Evolutionary conservation across 1,140 invertebrate genomes (phyloP), one percentile per base, ranked within the genome.

Genomic region (Galendromus occidentalis): DNA sequence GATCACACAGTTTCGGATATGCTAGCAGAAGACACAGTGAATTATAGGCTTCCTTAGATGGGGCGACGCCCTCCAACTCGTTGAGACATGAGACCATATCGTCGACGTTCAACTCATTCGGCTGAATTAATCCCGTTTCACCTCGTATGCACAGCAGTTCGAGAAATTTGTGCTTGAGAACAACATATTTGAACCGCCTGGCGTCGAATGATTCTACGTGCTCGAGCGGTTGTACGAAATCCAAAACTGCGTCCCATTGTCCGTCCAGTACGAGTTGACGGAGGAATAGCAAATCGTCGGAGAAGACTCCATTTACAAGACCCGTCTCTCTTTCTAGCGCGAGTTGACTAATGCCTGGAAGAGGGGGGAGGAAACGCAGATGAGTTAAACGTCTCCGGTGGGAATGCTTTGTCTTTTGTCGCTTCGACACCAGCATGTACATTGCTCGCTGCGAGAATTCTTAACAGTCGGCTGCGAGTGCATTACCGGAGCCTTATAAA

Each of bases 171-270:
- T 93, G 89, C 71, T 87, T 84, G 39, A 91, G 79, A 64, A 97
- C 86, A 18, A 85, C 79, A 72, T 90, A 96, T 66, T 79, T 76
- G 73, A 95, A 92, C 73, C 84, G 83, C 68, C 85, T 82, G 73
- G 82, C 82, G 71, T 90, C 84, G 67, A 80, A 80, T 7, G 68
- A 72, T n/a, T 77, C 84, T 0, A 91, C 76, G 1, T 83, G 81
- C 75, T 88, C 85, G n/a, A 98, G 77, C 0, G 93, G 93, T 76
- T 96, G 89, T 64, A 97, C 86, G 75, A 97, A 98, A 72, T 96
- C 90, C 18, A 95, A 77, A 1, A 88, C 91, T 76, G 96, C 91
- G 76, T 98, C 93, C 93, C 93, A 97, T 77, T 95, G 91, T 28
- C 94, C 94, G 76, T 97, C 93, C 12, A 97, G 80, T 69, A 97